Base-by-base conservation (phyloP, 2,797 vertebrate species). In the Odontamblyopus rebecca region DNA sequence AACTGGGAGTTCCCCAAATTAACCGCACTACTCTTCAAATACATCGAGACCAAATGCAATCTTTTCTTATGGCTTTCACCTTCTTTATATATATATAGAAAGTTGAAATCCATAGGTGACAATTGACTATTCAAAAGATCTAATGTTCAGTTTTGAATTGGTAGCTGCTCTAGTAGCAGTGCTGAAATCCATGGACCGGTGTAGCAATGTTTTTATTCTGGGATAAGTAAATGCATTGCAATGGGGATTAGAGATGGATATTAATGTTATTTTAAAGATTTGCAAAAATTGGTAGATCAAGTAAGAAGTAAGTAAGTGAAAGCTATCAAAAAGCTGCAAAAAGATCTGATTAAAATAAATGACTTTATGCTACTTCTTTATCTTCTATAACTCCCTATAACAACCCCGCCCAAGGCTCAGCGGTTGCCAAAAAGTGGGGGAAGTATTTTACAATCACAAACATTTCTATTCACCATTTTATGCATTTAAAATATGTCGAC, bases 1-100 rank as follows among this genome's bases (percentile, higher is more conserved):
- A 67, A 68, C 62, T 62, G 71, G 61, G 50, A 75, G 54, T 72
- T 64, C 35, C 71, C 70, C 9, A 44, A 51, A 59, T 61, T 71
- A 13, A 15, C 32, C 18, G 16, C n/a, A 16, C 11, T 23, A 65
- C 1, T 27, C 44, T 72, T 70, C 53, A 56, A 15, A 38, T 35
- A 7, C 65, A 13, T 11, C 13, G 13, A 6, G 48, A n/a, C 19
- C 26, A 54, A 54, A 54, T 54, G 19, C n/a, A 54, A 54, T 54
- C 5, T n/a, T 54, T n/a, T n/a, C 7, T 8, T 54, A 54, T 54
- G n/a, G 7, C 15, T 48, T 48, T 54, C 53, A 23, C 9, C 8
- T 26, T 56, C n/a, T 2, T 48, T 15, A 48, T 44, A 32, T 32
- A 32, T 32, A 35, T 35, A 44, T 11, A 41, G 41, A 41, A 41